These are phyloP conservation scores for Dasypus novemcinctus DNA, from an alignment of 2,113 vertebrate genomes.

Conservation along the genomic window DNA sequence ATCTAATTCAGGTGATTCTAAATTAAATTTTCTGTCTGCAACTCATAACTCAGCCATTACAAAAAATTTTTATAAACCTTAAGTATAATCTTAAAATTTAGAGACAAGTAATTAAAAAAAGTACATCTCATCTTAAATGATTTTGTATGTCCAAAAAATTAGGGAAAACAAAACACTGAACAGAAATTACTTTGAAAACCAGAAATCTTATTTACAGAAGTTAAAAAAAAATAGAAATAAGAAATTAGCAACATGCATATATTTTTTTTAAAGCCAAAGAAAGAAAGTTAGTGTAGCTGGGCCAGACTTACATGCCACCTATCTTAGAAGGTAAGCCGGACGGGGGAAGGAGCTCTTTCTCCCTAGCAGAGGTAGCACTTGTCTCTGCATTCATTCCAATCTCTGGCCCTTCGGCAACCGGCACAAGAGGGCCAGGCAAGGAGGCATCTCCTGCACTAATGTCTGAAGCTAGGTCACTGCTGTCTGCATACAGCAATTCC, in stretches of 20 bases:
- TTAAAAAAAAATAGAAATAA: constrained; percentile 66
- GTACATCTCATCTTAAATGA: constrained; percentile 53
- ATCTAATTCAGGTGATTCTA: neutral
- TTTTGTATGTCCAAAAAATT: neutral
- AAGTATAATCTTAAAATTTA: neutral
- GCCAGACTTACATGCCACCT: constrained; percentile 91
- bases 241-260: constrained; percentile 80
- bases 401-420: constrained; percentile 85
- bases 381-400: constrained; percentile 80
- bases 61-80: neutral
- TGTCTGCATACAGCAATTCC: constrained; percentile 96
- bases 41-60: neutral
- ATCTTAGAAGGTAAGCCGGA: constrained; percentile 88
- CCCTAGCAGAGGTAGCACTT: constrained; percentile 84
- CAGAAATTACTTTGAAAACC: constrained; percentile 66
- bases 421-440: constrained; percentile 82
- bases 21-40: constrained; percentile 7
- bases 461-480: constrained; percentile 86
- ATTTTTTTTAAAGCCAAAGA: constrained; percentile 60
- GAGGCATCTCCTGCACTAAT: constrained; percentile 82
- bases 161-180: constrained; percentile 41
- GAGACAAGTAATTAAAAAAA: neutral
- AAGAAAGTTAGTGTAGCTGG: constrained; percentile 81
- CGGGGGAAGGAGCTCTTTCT: constrained; percentile 86
- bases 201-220: constrained; percentile 37